Percentiles rank a stretch among this genome's conserved stretches.
phyloP scores from a whole-genome alignment of 2,797 vertebrate genomes.

The Danio kyathit region DNA sequence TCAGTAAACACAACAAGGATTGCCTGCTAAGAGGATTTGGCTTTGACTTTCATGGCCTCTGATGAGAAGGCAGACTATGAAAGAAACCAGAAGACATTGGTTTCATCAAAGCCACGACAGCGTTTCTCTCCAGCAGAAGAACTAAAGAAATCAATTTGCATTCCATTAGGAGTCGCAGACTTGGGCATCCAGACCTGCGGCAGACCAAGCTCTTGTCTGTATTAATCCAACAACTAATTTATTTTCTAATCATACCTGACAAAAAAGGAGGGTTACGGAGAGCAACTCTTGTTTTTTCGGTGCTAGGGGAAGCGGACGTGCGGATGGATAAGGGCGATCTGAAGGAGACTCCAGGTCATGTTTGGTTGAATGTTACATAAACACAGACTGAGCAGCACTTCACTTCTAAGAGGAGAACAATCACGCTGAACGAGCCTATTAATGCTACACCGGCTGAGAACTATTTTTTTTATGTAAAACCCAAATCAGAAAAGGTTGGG shows the following conservation, averaged over 20 bases:
- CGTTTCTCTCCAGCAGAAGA: slow-evolving; percentile 44
- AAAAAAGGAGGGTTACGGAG: slow-evolving; percentile 42
- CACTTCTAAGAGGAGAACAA: slow-evolving; percentile 13
- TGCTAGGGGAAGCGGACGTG: neutral
- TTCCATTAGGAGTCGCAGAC: slow-evolving; percentile 63
- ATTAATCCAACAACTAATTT: slow-evolving; percentile 63
- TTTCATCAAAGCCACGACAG: slow-evolving; percentile 56
- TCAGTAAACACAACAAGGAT: slow-evolving; percentile 30
- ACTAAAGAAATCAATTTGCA: slow-evolving; percentile 66
- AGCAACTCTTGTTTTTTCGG: slow-evolving; percentile 23
- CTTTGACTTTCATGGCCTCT: slow-evolving; percentile 41
- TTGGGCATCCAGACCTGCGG: slow-evolving; percentile 12
- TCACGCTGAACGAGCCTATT: neutral
- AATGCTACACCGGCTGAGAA: neutral
- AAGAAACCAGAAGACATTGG: slow-evolving; percentile 50
- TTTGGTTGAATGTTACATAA: slow-evolving; percentile 43
- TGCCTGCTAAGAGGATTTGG: slow-evolving; percentile 46
- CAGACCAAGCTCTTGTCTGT: slow-evolving; percentile 44
- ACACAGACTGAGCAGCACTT: slow-evolving; percentile 22
- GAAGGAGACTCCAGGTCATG: slow-evolving; percentile 32
- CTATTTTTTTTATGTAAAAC: neutral
- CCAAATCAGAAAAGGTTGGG: too few relatives aligned
- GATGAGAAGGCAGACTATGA: slow-evolving; percentile 52
- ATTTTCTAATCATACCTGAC: slow-evolving; percentile 64
- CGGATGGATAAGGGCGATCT: slow-evolving; percentile 11